phyloP scores from a whole-genome alignment of 2,113 vertebrate species.

The Peromyscus leucopus region DNA sequence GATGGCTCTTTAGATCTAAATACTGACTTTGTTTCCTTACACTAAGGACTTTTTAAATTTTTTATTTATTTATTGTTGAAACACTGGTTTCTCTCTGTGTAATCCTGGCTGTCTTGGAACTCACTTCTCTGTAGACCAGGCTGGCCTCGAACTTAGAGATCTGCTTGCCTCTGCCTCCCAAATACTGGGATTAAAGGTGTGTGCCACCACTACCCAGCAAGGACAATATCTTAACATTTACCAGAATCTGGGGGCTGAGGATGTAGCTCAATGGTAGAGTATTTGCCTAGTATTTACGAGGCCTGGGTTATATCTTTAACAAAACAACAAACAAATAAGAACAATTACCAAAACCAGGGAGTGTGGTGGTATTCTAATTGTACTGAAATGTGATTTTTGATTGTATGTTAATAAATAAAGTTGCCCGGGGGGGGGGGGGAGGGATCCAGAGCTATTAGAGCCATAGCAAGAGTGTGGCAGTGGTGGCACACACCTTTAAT shows the following conservation, averaged over 20 bases:
- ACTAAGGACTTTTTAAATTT: background rate
- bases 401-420: no score
- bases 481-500: no score
- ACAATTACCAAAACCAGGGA: background rate
- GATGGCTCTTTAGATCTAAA: constrained; percentile 4
- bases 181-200: background rate
- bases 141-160: background rate
- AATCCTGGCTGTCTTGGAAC: background rate
- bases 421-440: no score
- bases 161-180: background rate
- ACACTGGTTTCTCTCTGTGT: background rate
- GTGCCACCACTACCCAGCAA: background rate
- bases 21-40: constrained; percentile 52
- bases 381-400: no score
- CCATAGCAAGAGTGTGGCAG: no score
- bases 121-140: background rate
- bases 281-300: background rate
- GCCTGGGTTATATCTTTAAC: background rate
- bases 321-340: background rate
- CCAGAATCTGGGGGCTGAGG: background rate
- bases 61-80: background rate
- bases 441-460: no score
- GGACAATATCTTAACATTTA: constrained; percentile 10
- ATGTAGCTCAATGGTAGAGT: background rate
- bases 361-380: no score